Base-by-base conservation (phyloP, 2,113 vertebrate species). In the Nesoenas mayeri region DNA sequence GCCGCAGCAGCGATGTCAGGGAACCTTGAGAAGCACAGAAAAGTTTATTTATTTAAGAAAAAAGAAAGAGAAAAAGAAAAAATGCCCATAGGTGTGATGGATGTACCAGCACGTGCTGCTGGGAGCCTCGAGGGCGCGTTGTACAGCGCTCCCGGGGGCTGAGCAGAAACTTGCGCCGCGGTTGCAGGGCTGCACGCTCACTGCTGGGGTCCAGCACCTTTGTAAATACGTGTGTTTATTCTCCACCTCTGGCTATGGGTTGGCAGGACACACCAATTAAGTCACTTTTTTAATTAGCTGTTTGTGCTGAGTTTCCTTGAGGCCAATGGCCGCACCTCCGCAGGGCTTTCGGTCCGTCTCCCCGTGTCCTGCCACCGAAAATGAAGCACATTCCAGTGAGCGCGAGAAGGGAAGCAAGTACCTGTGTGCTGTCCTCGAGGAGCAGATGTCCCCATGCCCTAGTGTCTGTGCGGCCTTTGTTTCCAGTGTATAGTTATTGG, bases 1-100 rank as follows among this genome's bases (percentile, higher is more conserved):
- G 60, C 31, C 56, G 28, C 81, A 93, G 75, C 73, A 88, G 91
- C 81, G 71, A 96, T 93, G 96, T 94, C 97, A 97, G 97, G 97
- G 92, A 96, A 92, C 91, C 92, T 84, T 95, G 78, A 97, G 86
- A 97, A 97, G 97, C 97, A 97, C 97, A 97, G 97, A 93, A 94
- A 94, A 96, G 84, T 95, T 86, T 96, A 96, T 97, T 97, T 96
- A 83, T 90, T 92, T 90, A 95, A 86, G 64, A 82, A 90, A 85
- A 79, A 64, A 29, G 0, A 2, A 15, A 32, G 40, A 67, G 29
- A 36, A 11, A 5, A 79, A 81, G 70, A 88, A 79, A 86, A 91
- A 88, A 75, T 31, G 54, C 29, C 38, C 26, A 47, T 77, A 62
- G n/a, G n/a, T 87, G 20, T 74, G 15, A 25, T 71, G 15, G 15